Percentiles rank a stretch among this genome's conserved stretches.
phyloP scores from a whole-genome alignment of 2,888 invertebrate species.

The Luffia ferchaultella region DNA sequence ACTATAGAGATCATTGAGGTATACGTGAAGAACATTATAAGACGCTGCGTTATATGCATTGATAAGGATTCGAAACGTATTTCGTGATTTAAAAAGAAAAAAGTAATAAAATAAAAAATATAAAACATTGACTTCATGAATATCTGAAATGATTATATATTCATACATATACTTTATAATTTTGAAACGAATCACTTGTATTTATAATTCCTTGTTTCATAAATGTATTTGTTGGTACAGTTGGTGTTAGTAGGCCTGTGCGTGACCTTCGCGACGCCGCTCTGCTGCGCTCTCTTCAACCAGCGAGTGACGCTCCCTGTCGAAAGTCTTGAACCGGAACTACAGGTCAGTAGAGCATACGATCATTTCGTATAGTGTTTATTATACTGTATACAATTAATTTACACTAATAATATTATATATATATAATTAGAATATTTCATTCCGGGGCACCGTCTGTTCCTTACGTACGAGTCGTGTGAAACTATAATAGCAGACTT shows the following conservation, averaged over 20 bases:
- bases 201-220: too few relatives aligned
- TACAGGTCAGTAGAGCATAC: constrained; percentile 56
- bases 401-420: background rate
- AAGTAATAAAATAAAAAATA: too few relatives aligned
- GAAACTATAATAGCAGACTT: background rate
- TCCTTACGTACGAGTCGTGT: background rate
- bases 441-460: background rate
- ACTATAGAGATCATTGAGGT: too few relatives aligned
- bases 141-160: too few relatives aligned
- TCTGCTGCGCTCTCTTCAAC: constrained; percentile 96
- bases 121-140: too few relatives aligned
- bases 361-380: background rate
- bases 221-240: too few relatives aligned
- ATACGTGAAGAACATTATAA: too few relatives aligned
- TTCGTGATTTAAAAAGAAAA: too few relatives aligned
- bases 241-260: constrained; percentile 73
- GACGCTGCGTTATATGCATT: too few relatives aligned
- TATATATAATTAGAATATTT: background rate
- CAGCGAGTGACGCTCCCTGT: constrained; percentile 78
- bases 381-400: background rate
- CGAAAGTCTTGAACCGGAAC: constrained; percentile 74
- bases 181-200: too few relatives aligned
- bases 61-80: too few relatives aligned
- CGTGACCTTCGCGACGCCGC: constrained; percentile 92
- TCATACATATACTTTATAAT: too few relatives aligned